Evolutionary conservation across 2,797 vertebrate species (phyloP), one percentile per base, ranked within the genome.

Genomic region (Nannoperca australis): DNA sequence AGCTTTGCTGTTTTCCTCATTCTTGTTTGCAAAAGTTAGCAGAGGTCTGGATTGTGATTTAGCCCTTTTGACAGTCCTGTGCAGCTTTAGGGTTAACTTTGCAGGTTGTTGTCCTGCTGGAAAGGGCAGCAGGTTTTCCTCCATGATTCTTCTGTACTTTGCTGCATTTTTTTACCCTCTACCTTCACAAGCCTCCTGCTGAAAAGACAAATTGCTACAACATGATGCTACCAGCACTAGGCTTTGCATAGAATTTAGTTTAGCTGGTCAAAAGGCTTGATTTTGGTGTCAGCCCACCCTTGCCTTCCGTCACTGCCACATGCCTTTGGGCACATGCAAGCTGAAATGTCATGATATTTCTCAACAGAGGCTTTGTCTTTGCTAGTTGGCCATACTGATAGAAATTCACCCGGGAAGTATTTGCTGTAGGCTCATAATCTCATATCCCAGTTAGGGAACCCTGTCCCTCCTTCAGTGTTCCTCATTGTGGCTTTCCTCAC

Each of bases 291-390:
- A 32, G 50, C 3, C 34, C 4, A 11, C 9, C 34, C 34, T 1
- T 40, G 42, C 36, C 51, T 63, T 73, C 40, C 13, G 55, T 45
- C 8, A 36, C 45, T 51, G n/a, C 18, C 24, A 69, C 24, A 36
- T 73, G 18, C 32, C 63, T 69, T 50, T n/a, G 56, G 51, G 44
- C 24, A 68, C 56, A 63, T 63, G 14, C 36, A 36, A 56, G 54
- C 32, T 22, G 15, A 64, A 32, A 70, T 64, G 22, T 60, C 36
- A 36, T 27, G 51, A 11, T 3, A 36, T 45, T 40, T 64, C 70
- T 62, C 10, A 58, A 36, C 40, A 56, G 44, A 38, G 36, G 9
- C 36, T 40, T 62, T 74, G 38, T 74, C 38, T 71, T 63, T 58
- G 59, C 14, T 17, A 50, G 24, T 54, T 60, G 17, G 18, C 44